Percentiles rank a stretch among this genome's conserved stretches.
These are phyloP conservation scores for Plagodis pulveraria DNA, from an alignment of 2,888 invertebrate genomes.

Conservation along the genomic window DNA sequence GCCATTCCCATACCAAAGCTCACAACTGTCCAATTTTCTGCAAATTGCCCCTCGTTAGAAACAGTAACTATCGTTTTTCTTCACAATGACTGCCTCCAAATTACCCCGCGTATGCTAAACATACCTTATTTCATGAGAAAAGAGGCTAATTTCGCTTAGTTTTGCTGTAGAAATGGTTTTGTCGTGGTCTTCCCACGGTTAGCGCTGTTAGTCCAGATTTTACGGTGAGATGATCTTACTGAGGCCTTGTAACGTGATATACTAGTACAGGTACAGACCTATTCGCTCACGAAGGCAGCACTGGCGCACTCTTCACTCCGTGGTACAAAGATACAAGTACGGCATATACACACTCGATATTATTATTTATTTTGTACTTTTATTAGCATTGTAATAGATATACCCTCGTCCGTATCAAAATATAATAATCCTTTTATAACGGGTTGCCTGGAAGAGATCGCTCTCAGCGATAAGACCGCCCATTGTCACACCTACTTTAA, in stretches of 20 bases:
- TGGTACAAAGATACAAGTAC: no score
- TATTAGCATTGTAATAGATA: no score
- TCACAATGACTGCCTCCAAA: slow-evolving; percentile 20
- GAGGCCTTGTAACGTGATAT: not conserved
- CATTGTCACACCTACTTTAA: no score
- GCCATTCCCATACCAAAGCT: slow-evolving; percentile 1
- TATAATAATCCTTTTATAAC: no score
- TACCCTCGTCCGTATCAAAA: no score
- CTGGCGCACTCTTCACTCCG: no score
- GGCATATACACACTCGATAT: no score
- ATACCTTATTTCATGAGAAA: slow-evolving; percentile 2
- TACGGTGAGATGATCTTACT: not conserved
- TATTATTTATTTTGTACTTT: no score
- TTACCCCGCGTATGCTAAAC: not conserved
- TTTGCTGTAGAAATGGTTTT: not conserved
- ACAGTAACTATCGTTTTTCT: slow-evolving; percentile 13
- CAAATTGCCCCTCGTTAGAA: slow-evolving; percentile 5
- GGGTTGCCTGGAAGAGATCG: no score
- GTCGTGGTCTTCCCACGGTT: not conserved
- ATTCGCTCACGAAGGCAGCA: no score
- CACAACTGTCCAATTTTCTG: slow-evolving; percentile 12
- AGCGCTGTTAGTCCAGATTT: not conserved
- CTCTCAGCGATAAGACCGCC: no score
- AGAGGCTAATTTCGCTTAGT: not conserved
- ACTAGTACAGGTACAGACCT: no score